Evolutionary conservation across 1,140 invertebrate species (phyloP).

Genomic region (Trichonephila clavipes): DNA sequence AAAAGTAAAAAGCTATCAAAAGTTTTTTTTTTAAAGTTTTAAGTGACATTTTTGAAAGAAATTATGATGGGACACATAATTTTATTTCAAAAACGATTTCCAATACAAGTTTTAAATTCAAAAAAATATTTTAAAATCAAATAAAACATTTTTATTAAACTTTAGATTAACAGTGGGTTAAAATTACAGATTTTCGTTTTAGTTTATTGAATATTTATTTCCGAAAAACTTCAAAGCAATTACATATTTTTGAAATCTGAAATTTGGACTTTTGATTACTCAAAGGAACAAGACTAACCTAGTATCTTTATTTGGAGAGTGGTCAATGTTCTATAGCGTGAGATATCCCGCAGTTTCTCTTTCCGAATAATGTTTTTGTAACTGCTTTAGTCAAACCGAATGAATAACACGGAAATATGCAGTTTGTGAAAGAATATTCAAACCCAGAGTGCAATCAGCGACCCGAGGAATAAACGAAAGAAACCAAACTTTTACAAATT

Average conservation of each 20-base stretch:
- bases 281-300: neutral
- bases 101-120: too few relatives aligned
- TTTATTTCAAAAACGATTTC: too few relatives aligned
- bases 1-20: too few relatives aligned
- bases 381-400: neutral
- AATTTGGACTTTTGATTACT: neutral
- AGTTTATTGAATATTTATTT: neutral
- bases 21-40: too few relatives aligned
- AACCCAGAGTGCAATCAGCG: neutral
- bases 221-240: neutral
- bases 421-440: neutral
- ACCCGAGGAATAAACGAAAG: neutral
- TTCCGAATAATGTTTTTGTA: neutral
- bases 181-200: neutral
- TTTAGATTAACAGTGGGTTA: neutral
- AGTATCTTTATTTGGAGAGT: neutral
- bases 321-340: slow-evolving; percentile 12
- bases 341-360: neutral
- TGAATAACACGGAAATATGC: neutral
- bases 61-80: too few relatives aligned
- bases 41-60: too few relatives aligned
- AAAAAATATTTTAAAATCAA: neutral
- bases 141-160: neutral
- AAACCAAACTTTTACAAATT: neutral
- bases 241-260: neutral